phyloP scores from a whole-genome alignment of 2,797 vertebrate genomes.

The Chaetophractus vellerosus region DNA sequence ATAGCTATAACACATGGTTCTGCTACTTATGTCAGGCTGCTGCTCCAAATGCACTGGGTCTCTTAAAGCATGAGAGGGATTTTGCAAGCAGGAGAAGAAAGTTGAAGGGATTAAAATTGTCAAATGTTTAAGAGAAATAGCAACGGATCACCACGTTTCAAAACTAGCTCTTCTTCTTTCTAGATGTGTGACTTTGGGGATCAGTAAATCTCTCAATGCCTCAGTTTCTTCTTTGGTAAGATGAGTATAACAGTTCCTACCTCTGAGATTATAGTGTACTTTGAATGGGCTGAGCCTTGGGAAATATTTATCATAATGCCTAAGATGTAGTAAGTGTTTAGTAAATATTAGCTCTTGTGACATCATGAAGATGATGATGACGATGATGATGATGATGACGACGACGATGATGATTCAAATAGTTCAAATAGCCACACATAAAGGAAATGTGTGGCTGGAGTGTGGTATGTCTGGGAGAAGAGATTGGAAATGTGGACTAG shows the following conservation, averaged over 20 bases:
- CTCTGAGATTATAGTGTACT: neutral
- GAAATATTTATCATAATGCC: neutral
- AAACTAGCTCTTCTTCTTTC: neutral
- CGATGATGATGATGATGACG: neutral
- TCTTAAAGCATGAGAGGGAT: neutral
- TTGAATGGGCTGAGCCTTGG: neutral
- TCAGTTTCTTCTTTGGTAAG: neutral
- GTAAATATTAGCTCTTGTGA: neutral
- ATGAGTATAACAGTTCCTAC: neutral
- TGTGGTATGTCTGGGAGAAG: neutral
- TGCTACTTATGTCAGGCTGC: neutral
- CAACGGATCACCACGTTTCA: neutral
- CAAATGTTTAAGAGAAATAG: neutral
- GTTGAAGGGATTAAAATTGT: neutral
- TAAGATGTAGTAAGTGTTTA: neutral
- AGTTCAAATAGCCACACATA: neutral
- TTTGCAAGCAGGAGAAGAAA: neutral
- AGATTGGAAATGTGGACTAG: neutral
- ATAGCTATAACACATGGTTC: neutral
- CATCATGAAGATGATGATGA: neutral
- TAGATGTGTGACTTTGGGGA: neutral
- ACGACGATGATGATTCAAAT: neutral
- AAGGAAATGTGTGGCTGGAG: neutral
- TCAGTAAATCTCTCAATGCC: neutral
- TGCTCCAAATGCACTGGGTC: neutral